These are phyloP conservation scores for Greenwoodochromis staneri DNA, from an alignment of 2,113 vertebrate genomes.

Conservation along the genomic window DNA sequence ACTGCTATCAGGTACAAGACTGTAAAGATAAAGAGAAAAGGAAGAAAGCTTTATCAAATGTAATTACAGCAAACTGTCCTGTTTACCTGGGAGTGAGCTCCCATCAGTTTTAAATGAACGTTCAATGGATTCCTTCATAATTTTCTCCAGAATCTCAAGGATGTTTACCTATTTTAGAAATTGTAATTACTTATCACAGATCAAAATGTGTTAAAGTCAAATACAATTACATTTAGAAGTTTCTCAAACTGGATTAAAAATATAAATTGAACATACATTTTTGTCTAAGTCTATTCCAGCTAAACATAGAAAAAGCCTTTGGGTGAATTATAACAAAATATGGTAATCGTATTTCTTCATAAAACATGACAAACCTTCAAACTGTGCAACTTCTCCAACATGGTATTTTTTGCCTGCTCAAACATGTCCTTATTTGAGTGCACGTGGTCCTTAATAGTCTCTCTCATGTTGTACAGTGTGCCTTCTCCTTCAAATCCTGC, in stretches of 20 bases:
- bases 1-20: not conserved
- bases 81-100: not conserved
- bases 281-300: fast-evolving
- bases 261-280: not conserved
- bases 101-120: fast-evolving
- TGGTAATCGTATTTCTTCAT: fast-evolving
- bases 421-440: not conserved
- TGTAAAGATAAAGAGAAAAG: not conserved
- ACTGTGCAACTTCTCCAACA: not conserved
- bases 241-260: not conserved
- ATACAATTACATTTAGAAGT: fast-evolving
- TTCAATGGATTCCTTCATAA: not conserved
- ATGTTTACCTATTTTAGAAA: not conserved
- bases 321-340: not conserved
- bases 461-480: fast-evolving
- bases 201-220: not conserved
- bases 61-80: not conserved
- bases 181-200: not conserved
- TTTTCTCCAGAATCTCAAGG: not conserved
- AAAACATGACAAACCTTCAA: not conserved
- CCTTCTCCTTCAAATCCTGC: not conserved
- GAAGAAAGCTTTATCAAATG: fast-evolving
- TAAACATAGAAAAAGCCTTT: not conserved
- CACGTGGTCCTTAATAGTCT: fast-evolving
- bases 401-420: not conserved